These are phyloP conservation scores for Nectonema munidae DNA, from an alignment of 2,888 invertebrate species.

Conservation along the genomic window DNA sequence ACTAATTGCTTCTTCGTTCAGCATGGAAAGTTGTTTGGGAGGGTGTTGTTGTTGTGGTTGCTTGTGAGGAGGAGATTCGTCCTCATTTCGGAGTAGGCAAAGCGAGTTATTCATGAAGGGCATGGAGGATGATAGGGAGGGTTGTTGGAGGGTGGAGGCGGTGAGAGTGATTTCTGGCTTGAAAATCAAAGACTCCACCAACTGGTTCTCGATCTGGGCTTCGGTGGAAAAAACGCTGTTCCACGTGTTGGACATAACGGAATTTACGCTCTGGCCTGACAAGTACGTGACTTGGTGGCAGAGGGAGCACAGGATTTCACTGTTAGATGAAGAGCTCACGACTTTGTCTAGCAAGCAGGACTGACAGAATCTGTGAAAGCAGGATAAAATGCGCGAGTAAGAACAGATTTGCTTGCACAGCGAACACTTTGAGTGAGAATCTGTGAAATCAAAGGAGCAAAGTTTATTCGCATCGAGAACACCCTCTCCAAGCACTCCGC, in stretches of 20 bases:
- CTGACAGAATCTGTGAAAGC: not conserved
- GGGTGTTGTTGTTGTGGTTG: not conserved
- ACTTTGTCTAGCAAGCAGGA: not conserved
- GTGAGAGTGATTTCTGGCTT: too few relatives aligned
- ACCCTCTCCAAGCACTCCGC: too few relatives aligned
- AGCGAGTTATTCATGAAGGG: too few relatives aligned
- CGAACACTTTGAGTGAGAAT: too few relatives aligned
- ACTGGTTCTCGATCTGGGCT: too few relatives aligned
- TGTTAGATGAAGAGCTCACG: not conserved
- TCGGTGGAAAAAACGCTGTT: not conserved
- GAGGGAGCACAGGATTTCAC: not conserved
- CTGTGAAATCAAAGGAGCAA: too few relatives aligned
- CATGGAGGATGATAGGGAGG: too few relatives aligned
- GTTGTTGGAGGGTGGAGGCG: too few relatives aligned
- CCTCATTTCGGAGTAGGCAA: not conserved
- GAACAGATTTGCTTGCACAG: too few relatives aligned
- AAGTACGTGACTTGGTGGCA: conserved; percentile 20
- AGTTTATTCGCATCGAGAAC: too few relatives aligned
- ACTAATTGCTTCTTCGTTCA: not conserved
- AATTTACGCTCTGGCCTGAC: conserved; percentile 17
- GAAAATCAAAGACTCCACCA: too few relatives aligned
- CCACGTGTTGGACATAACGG: conserved; percentile 1
- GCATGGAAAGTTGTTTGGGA: not conserved
- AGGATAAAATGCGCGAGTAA: not conserved
- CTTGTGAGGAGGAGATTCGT: not conserved